Conservation (phyloP, 2,113 vertebrate genomes). For the Centrocercus urophasianus region DNA sequence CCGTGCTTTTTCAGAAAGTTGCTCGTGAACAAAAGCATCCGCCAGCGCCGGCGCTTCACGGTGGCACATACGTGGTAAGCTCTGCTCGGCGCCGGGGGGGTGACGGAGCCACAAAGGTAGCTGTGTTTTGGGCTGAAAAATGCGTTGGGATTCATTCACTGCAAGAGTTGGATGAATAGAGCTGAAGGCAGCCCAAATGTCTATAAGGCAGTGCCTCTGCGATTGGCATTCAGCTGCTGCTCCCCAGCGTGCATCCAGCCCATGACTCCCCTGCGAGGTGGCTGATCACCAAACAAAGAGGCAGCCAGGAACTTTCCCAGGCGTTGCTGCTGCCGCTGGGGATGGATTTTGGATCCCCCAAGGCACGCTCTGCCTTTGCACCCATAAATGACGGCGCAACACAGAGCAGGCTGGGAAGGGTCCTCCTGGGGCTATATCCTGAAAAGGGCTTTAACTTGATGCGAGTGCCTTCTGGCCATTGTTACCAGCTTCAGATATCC, state of each 20-base stretch:
- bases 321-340: not conserved
- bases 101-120: not conserved
- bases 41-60: constrained; percentile 95
- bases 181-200: not conserved
- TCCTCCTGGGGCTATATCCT: not conserved
- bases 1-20: constrained; percentile 97
- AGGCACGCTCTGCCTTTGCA: fast-evolving
- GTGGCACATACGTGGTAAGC: constrained; percentile 98
- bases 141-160: not conserved
- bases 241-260: not conserved
- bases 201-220: not conserved
- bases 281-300: constrained; percentile 21
- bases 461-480: not conserved
- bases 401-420: not conserved
- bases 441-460: not conserved
- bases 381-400: not conserved
- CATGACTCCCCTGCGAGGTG: not conserved
- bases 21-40: constrained; percentile 97
- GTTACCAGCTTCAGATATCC: not conserved
- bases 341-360: not conserved
- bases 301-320: constrained; percentile 22
- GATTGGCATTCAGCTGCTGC: not conserved
- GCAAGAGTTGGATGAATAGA: not conserved
- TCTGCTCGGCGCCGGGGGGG: not conserved
- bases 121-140: not conserved